Percentiles rank a stretch among this genome's conserved stretches.
Conservation (phyloP, 2,797 vertebrate genomes). For the Melopsittacus undulatus region DNA sequence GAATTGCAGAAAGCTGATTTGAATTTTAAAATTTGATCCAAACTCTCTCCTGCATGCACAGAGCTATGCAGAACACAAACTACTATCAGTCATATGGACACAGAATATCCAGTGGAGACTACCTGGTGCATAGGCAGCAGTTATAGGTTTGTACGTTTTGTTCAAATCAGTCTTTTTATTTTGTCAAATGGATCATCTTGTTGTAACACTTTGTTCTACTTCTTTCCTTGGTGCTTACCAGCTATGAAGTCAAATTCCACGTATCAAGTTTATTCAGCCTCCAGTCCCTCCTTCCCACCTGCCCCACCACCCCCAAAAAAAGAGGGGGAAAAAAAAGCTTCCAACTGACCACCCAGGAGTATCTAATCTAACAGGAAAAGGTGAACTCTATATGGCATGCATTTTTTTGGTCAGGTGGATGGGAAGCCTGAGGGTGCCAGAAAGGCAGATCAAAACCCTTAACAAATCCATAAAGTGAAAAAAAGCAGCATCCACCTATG, state of each 20-base stretch:
- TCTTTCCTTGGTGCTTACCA: neutral
- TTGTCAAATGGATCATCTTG: neutral
- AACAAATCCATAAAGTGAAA: conserved; percentile 28
- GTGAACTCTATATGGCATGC: conserved; percentile 50
- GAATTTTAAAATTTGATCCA: neutral
- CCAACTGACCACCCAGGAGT: conserved; percentile 33
- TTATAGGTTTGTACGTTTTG: neutral
- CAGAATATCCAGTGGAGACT: neutral
- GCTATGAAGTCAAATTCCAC: neutral
- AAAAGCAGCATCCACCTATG: conserved; percentile 51
- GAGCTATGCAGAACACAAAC: too few relatives aligned
- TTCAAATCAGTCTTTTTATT: neutral
- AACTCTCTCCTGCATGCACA: neutral
- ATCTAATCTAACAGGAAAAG: conserved; percentile 44
- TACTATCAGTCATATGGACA: neutral
- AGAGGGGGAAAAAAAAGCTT: neutral
- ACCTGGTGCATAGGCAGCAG: neutral
- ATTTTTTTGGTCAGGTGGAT: conserved; percentile 35
- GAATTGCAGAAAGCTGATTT: neutral
- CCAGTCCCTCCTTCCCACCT: neutral
- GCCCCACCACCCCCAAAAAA: too few relatives aligned
- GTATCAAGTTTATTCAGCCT: neutral
- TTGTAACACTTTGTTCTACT: neutral
- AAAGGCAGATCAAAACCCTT: conserved; percentile 12
- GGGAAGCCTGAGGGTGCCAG: conserved; percentile 45